Conservation (phyloP, 2,888 invertebrate species). For the Synanthedon tipuliformis region DNA sequence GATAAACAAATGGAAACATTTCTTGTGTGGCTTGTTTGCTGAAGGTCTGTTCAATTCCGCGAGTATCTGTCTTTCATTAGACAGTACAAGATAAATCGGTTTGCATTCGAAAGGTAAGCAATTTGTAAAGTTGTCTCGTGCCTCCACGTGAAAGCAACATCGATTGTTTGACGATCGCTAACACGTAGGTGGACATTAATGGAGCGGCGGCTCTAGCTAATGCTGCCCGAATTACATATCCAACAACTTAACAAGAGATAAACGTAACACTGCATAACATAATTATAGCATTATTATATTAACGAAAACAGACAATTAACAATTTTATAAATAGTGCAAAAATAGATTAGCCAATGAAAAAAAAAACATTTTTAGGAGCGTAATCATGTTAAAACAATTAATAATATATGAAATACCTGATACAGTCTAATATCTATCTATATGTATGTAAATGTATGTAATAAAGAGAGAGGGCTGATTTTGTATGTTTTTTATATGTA, state of each 20-base stretch:
- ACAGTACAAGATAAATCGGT: conserved; percentile 43
- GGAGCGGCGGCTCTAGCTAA: conserved; percentile 1
- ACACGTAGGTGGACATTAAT: conserved; percentile 3
- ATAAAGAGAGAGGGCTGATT: too few relatives aligned
- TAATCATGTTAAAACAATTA: too few relatives aligned
- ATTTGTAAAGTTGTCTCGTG: conserved; percentile 36
- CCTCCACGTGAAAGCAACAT: conserved; percentile 18
- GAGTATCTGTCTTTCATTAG: conserved; percentile 28
- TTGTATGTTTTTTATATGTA: too few relatives aligned
- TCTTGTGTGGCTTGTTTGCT: not conserved
- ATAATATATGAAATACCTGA: too few relatives aligned
- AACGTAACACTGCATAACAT: too few relatives aligned
- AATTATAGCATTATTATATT: too few relatives aligned
- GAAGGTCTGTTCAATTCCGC: conserved; percentile 13
- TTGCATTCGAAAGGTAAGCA: conserved; percentile 48
- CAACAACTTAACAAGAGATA: not conserved
- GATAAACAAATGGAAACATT: not conserved
- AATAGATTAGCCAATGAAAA: too few relatives aligned
- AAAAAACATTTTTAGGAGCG: too few relatives aligned
- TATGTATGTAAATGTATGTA: too few relatives aligned
- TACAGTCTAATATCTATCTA: too few relatives aligned
- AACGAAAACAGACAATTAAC: too few relatives aligned
- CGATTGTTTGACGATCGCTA: conserved; percentile 18
- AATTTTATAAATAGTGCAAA: too few relatives aligned
- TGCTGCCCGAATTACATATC: conserved; percentile 7